Base-by-base conservation (phyloP, 2,888 invertebrate genomes). In the Drosophila fulvimacula region DNA sequence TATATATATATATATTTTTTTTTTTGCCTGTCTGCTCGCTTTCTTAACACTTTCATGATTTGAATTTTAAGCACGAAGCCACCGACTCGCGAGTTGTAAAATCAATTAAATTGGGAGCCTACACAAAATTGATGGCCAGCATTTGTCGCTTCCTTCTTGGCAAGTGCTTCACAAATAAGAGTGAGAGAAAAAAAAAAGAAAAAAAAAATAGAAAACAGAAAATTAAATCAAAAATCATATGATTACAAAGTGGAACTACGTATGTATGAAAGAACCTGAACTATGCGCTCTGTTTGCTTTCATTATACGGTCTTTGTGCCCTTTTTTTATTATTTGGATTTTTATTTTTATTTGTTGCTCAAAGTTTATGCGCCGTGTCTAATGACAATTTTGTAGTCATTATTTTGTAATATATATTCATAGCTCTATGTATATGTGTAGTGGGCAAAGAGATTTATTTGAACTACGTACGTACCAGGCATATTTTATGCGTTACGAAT, bases 21-120 rank as follows among this genome's bases (percentile, higher is more conserved):
- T 69, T 42, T 57, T 56, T 63, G 65, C 42, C 42, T 72, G 65
- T 15, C 42, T 66, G 62, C 48, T 73, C 70, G 76, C 69, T 86
- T 83, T 77, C 82, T 81, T 83, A 83, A 83, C 83, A 83, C 87
- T 83, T 86, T 86, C 82, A 73, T 86, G 81, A 83, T 83, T 86
- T 86, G 71, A 86, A 81, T 85, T 81, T 81, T 48, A 41, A 67
- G 19, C 73, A 64, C 48, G 48, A 30, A 48, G 48, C 69, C 66
- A 56, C 44, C n/a, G 51, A 69, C 57, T 30, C 53, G 53, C 36
- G 30, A 73, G 63, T 68, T 72, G 71, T 82, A 62, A 80, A 84
- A 80, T 84, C 85, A 87, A 87, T 84, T 84, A 84, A 87, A 87
- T 80, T 76, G 63, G 51, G 55, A 59, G 60, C 60, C 73, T 34